These are phyloP conservation scores for Fulmarus glacialis DNA, from an alignment of 2,113 vertebrate genomes.

Conservation along the genomic window DNA sequence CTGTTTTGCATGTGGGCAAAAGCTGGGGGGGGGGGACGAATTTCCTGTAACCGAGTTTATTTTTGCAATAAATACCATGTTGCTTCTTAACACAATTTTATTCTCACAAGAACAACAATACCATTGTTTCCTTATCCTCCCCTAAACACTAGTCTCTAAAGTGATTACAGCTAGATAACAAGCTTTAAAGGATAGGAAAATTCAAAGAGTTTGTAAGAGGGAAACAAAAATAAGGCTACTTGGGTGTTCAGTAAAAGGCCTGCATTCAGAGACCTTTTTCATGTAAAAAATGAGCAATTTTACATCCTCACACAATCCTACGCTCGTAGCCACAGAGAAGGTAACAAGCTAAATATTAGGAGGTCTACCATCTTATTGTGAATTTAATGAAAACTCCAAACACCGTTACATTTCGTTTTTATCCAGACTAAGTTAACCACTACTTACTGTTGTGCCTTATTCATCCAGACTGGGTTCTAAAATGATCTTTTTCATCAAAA, in stretches of 20 bases:
- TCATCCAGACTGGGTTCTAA: neutral
- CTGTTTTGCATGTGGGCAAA: neutral
- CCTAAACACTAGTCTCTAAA: neutral
- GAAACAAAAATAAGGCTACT: neutral
- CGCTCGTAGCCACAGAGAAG: neutral
- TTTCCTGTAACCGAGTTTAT: neutral
- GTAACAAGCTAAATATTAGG: neutral
- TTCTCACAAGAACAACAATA: neutral
- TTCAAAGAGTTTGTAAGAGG: neutral
- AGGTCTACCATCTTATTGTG: fast-evolving
- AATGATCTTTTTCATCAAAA: neutral
- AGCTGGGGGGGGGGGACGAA: neutral
- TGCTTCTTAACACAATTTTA: neutral
- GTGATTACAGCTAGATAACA: neutral
- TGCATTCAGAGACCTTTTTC: neutral
- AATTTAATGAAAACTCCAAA: neutral
- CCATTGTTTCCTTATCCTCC: neutral
- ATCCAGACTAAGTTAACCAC: neutral
- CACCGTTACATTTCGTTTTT: neutral
- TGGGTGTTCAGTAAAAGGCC: neutral
- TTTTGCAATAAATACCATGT: neutral
- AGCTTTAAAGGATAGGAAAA: conserved; percentile 6
- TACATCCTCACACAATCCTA: neutral
- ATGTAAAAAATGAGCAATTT: neutral
- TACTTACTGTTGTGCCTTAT: neutral